phyloP scores from a whole-genome alignment of 2,888 invertebrate species.

The Epinotia brunnichana region DNA sequence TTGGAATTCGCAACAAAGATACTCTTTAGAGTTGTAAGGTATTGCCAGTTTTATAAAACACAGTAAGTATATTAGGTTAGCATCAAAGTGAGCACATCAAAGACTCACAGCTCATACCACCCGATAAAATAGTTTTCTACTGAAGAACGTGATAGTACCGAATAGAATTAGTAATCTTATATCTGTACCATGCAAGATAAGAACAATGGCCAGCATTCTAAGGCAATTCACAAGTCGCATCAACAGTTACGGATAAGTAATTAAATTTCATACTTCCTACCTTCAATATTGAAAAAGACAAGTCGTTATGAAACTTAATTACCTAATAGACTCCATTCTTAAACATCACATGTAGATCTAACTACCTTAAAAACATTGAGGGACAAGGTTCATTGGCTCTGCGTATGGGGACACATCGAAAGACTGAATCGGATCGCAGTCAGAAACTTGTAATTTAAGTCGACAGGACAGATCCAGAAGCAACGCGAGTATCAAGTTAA shows the following conservation, averaged over 20 bases:
- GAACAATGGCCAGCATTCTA: slow-evolving; percentile 35
- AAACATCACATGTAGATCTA: slow-evolving; percentile 37
- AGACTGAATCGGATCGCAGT: slow-evolving; percentile 30
- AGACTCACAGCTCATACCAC: slow-evolving; percentile 9
- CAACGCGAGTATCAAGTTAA: slow-evolving; percentile 9
- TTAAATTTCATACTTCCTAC: slow-evolving; percentile 18
- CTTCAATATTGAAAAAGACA: slow-evolving; percentile 3
- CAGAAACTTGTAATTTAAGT: slow-evolving; percentile 16
- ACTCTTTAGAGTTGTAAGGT: background rate
- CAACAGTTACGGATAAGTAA: background rate
- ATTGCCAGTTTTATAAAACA: background rate
- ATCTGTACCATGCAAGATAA: slow-evolving; percentile 29
- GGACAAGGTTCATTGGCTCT: slow-evolving; percentile 19
- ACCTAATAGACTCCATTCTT: slow-evolving; percentile 22
- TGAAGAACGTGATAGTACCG: slow-evolving; percentile 24
- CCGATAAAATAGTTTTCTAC: slow-evolving; percentile 29
- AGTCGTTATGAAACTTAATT: slow-evolving; percentile 17
- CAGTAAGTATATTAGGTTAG: background rate
- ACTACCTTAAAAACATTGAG: slow-evolving; percentile 30
- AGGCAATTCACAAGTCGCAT: slow-evolving; percentile 38
- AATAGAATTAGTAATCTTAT: slow-evolving; percentile 30
- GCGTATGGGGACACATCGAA: slow-evolving; percentile 6
- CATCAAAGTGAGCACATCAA: background rate
- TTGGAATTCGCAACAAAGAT: background rate
- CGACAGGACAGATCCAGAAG: slow-evolving; percentile 14